These are phyloP conservation scores for Australoheros facetus DNA, from an alignment of 2,797 vertebrate species.

Conservation along the genomic window DNA sequence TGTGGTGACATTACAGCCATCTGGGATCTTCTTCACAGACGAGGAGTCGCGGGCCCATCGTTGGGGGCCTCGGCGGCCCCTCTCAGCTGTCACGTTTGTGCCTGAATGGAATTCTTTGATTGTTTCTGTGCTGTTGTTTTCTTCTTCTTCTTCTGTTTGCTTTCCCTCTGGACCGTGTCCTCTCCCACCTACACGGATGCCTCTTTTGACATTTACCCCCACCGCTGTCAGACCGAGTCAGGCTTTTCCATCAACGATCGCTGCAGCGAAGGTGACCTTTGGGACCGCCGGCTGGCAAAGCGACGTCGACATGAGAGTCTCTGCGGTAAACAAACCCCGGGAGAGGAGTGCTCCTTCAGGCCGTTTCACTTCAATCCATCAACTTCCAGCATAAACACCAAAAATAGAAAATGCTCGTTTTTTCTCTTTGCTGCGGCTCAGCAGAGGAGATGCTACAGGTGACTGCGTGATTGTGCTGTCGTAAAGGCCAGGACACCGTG, in stretches of 20 bases:
- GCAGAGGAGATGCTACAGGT: constrained; percentile 11
- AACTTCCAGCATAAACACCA: constrained; percentile 56
- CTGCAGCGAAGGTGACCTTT: constrained; percentile 45
- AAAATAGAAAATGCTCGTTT: constrained; percentile 42
- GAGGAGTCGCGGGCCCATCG: constrained; percentile 33
- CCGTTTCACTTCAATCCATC: constrained; percentile 53
- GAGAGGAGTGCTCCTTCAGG: constrained; percentile 36
- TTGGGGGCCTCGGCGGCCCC: constrained; percentile 32
- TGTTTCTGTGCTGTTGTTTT: constrained; percentile 43
- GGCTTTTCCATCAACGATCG: constrained; percentile 12
- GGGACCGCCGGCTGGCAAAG: constrained; percentile 3
- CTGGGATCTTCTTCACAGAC: constrained; percentile 36
- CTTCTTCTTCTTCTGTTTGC: neutral
- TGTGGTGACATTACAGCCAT: constrained; percentile 51
- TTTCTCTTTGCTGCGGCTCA: constrained; percentile 23
- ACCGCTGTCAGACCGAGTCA: constrained; percentile 22
- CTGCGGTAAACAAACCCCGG: constrained; percentile 19
- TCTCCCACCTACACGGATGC: constrained; percentile 30
- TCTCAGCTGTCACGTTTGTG: constrained; percentile 72
- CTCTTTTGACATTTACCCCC: constrained; percentile 50
- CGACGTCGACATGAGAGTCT: constrained; percentile 15
- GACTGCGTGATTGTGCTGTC: constrained; percentile 19
- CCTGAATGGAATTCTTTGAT: constrained; percentile 73
- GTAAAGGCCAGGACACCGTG: neutral
- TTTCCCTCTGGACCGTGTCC: constrained; percentile 24